Percentiles rank a stretch among this genome's conserved stretches.
phyloP scores from a whole-genome alignment of 2,797 vertebrate genomes.

The Avahi laniger region DNA sequence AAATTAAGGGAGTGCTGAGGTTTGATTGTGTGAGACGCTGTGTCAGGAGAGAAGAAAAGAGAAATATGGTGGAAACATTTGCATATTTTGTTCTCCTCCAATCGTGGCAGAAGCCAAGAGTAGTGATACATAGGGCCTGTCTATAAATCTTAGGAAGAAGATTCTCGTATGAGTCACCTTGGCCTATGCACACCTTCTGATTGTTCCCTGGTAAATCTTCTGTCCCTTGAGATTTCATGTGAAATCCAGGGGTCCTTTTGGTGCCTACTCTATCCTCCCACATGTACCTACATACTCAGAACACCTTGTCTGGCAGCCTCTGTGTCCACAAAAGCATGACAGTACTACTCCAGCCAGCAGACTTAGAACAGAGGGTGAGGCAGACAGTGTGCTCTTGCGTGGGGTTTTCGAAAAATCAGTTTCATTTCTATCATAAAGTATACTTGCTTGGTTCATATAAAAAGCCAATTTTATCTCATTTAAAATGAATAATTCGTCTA shows the following conservation, averaged over 20 bases:
- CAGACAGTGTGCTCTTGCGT: background rate
- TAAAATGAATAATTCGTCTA: background rate
- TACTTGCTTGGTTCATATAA: background rate
- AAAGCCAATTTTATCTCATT: background rate
- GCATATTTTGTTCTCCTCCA: constrained; percentile 49
- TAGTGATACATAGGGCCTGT: constrained; percentile 51
- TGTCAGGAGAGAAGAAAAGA: background rate
- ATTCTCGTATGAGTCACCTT: background rate
- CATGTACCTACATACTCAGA: background rate
- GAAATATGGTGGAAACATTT: background rate
- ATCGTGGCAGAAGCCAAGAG: constrained; percentile 46
- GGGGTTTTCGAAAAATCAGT: background rate
- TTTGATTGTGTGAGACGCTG: background rate
- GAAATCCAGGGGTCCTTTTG: constrained; percentile 51
- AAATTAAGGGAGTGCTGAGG: background rate
- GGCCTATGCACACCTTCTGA: constrained; percentile 44
- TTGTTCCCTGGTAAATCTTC: constrained; percentile 28
- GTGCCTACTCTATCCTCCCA: background rate
- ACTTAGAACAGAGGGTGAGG: background rate
- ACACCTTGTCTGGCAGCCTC: no score
- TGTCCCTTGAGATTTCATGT: constrained; percentile 53
- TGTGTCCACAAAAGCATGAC: background rate
- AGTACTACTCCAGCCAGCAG: background rate
- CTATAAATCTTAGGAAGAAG: constrained; percentile 34
- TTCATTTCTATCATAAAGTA: background rate